phyloP scores from a whole-genome alignment of 2,888 invertebrate genomes.

The Epinotia ramella region DNA sequence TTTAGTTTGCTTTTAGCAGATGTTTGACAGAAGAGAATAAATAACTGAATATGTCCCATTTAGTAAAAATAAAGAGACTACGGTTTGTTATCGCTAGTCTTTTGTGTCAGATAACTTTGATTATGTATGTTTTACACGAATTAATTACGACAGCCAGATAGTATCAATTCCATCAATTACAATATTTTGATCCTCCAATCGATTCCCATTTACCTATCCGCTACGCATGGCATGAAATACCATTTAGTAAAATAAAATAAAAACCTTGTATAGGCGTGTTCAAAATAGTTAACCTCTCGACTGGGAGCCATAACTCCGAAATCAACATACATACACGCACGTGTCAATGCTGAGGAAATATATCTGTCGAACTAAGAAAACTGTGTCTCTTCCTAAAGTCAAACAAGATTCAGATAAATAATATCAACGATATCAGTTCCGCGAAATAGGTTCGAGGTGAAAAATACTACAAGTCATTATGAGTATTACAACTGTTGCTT shows the following conservation, averaged over 20 bases:
- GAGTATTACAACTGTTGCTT: neutral
- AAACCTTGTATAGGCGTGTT: neutral
- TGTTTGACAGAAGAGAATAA: neutral
- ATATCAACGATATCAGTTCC: neutral
- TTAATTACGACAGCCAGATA: neutral
- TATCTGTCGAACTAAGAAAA: neutral
- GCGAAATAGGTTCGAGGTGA: neutral
- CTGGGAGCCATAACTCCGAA: neutral
- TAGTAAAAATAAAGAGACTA: too few species aligned
- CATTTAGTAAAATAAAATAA: neutral
- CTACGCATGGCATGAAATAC: neutral
- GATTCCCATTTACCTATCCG: neutral
- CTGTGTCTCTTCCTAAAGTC: neutral
- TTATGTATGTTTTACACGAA: too few species aligned
- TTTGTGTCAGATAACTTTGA: too few species aligned
- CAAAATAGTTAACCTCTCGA: neutral
- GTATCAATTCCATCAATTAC: neutral
- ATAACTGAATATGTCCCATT: neutral
- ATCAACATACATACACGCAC: neutral
- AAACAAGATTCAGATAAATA: neutral
- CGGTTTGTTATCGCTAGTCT: too few species aligned
- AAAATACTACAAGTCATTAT: neutral
- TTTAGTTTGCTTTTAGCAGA: neutral
- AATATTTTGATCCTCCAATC: neutral
- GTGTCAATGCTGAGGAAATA: neutral